Evolutionary conservation across 2,888 invertebrate species (phyloP).

Genomic region (Drosophila glabriapex): DNA sequence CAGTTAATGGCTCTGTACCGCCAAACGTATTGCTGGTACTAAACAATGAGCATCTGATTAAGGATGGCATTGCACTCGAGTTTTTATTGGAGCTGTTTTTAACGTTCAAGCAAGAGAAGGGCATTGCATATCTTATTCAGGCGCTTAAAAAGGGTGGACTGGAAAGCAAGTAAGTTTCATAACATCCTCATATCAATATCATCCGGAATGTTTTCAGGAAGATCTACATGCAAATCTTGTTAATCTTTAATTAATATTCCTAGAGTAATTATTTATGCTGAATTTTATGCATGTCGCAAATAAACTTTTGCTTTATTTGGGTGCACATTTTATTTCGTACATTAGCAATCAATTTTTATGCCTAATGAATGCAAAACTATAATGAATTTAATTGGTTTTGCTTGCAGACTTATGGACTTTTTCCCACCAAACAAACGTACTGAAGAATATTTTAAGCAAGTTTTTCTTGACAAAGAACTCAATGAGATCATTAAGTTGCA

Average conservation of each 20-base stretch:
- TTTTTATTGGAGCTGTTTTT: conserved; percentile 97
- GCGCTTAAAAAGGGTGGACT: conserved; percentile 95
- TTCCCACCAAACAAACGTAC: conserved; percentile 97
- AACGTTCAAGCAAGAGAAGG: conserved; percentile 96
- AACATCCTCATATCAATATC: neutral
- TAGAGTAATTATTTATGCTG: conserved; percentile 10
- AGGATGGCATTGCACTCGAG: conserved; percentile 96
- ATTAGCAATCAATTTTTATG: neutral
- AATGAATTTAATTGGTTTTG: neutral
- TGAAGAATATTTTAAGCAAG: conserved; percentile 93
- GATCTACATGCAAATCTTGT: conserved; percentile 56
- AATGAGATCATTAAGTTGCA: conserved; percentile 92
- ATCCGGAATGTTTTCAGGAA: conserved; percentile 74
- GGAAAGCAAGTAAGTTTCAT: conserved; percentile 87
- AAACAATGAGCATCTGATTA: conserved; percentile 96
- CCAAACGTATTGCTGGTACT: conserved; percentile 94
- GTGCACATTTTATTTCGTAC: conserved; percentile 8
- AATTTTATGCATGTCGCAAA: conserved; percentile 12
- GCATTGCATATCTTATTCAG: conserved; percentile 93
- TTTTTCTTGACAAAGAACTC: conserved; percentile 92
- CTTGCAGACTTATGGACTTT: conserved; percentile 93
- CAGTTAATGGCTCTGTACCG: conserved; percentile 94
- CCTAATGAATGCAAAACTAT: neutral
- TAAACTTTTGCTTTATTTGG: conserved; percentile 4
- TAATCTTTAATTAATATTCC: conserved; percentile 18